phyloP scores from a whole-genome alignment of 2,888 invertebrate genomes.

The Apantesis nais region DNA sequence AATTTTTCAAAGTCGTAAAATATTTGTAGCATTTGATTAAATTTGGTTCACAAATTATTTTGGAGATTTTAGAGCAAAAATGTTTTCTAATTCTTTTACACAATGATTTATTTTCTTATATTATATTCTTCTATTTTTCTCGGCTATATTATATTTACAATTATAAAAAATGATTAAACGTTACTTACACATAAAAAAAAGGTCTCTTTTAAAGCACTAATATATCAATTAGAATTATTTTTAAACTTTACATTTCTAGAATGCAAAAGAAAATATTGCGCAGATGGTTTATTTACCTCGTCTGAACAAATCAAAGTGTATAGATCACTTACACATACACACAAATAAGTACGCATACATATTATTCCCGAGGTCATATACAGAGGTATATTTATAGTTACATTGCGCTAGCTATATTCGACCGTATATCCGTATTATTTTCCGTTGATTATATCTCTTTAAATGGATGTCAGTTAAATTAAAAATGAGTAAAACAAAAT shows the following conservation, averaged over 20 bases:
- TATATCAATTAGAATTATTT: background rate
- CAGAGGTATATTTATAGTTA: background rate
- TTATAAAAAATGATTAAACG: background rate
- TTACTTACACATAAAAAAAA: background rate
- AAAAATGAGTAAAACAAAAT: too few species aligned
- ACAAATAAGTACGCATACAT: background rate
- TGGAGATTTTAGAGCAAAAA: too few species aligned
- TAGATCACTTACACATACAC: background rate
- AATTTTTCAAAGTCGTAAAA: too few species aligned
- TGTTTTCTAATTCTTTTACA: too few species aligned
- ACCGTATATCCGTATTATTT: background rate
- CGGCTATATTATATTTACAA: too few species aligned
- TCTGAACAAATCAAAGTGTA: background rate
- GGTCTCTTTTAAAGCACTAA: background rate
- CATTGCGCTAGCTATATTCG: background rate
- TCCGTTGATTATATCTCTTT: too few species aligned
- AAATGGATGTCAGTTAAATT: too few species aligned
- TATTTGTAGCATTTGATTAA: too few species aligned
- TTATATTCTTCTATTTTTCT: too few species aligned
- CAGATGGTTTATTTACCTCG: background rate
- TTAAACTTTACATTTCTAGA: background rate
- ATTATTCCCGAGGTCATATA: background rate
- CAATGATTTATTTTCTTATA: background rate
- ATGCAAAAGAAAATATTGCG: background rate
- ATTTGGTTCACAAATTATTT: too few species aligned